A percentile compares a stretch with the other conserved stretches of the same genome.
Conservation (phyloP, 1,140 invertebrate genomes). For the Pseudobourletiella spinata region DNA sequence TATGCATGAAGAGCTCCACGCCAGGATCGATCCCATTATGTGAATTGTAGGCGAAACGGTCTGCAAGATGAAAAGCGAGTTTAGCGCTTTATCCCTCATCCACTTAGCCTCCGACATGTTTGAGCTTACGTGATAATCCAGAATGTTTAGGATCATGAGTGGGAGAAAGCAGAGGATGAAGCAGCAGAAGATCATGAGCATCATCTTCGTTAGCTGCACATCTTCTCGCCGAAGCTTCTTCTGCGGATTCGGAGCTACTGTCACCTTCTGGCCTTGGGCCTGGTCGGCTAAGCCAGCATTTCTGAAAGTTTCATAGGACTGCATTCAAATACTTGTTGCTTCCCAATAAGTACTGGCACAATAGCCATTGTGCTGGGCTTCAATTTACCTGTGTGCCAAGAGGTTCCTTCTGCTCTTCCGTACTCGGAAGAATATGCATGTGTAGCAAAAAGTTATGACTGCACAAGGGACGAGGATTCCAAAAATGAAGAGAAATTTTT, state of each 20-base stretch:
- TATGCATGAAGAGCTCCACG: constrained; percentile 75
- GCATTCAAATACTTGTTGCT: no score
- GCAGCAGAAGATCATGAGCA: constrained; percentile 74
- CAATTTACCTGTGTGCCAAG: constrained; percentile 54
- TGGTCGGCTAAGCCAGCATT: no score
- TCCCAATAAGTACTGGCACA: no score
- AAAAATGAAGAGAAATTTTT: constrained; percentile 72
- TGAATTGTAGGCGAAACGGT: constrained; percentile 48
- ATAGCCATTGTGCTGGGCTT: no score
- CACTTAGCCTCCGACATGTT: no score
- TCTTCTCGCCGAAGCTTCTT: constrained; percentile 50
- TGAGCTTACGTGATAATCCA: constrained; percentile 54
- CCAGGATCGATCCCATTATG: constrained; percentile 67
- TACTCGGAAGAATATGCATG: constrained; percentile 74
- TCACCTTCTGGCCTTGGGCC: no score
- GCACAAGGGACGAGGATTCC: constrained; percentile 71
- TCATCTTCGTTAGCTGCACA: constrained; percentile 66
- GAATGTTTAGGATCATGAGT: constrained; percentile 73
- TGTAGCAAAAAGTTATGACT: constrained; percentile 71
- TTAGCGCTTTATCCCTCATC: no score
- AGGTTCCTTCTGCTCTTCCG: constrained; percentile 59
- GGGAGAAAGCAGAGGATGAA: constrained; percentile 76
- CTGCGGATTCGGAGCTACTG: no score
- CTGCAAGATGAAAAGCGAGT: no score
- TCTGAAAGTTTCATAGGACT: no score